Percentiles rank a stretch among this genome's conserved stretches.
Evolutionary conservation across 1,140 invertebrate species (phyloP).

Genomic region (Conus ventricosus): DNA sequence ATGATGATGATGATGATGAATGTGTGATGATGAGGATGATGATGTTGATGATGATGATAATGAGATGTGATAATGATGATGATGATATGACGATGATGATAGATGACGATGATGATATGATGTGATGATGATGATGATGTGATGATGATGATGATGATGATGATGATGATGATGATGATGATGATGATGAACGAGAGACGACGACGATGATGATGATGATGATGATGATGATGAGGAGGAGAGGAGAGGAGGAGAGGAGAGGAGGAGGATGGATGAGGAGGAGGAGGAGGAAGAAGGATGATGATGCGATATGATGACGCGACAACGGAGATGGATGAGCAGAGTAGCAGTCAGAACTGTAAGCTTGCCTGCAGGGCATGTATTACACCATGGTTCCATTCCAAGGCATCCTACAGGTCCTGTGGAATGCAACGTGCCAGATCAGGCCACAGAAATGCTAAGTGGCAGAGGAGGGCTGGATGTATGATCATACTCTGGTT

Average conservation of each 20-base stretch:
- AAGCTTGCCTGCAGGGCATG: no score
- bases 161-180: no score
- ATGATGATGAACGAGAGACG: no score
- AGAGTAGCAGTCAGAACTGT: no score
- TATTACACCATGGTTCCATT: not conserved
- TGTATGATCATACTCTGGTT: not conserved
- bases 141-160: no score
- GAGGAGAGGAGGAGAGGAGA: not conserved
- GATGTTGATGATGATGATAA: no score
- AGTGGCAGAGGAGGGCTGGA: not conserved
- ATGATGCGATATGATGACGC: not conserved
- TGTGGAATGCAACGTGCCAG: not conserved
- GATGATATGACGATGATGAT: no score
- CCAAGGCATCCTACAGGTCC: not conserved
- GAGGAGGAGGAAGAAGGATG: not conserved
- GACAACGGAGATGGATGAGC: not conserved
- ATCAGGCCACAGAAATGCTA: not conserved
- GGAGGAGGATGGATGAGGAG: not conserved
- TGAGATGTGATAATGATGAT: not conserved
- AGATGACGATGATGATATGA: no score
- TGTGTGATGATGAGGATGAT: not conserved
- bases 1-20: constrained; percentile 16
- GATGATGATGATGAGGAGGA: not conserved
- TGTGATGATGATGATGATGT: no score
- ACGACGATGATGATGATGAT: no score